phyloP scores from a whole-genome alignment of 2,113 vertebrate genomes.

The Grantiella picta region DNA sequence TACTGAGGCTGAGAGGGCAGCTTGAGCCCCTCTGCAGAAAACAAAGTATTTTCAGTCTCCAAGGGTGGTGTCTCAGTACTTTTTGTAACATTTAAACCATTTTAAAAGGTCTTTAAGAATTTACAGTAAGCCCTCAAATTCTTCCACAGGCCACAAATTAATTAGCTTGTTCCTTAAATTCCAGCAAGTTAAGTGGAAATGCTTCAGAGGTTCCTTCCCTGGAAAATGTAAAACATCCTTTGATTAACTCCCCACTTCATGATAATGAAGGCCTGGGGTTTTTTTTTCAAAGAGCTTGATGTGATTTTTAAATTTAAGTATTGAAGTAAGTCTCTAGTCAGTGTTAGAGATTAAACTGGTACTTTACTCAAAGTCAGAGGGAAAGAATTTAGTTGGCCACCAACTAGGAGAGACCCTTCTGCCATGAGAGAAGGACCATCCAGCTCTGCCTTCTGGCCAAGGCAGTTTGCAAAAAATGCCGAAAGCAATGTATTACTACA shows the following conservation, averaged over 20 bases:
- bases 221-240: conserved; percentile 20
- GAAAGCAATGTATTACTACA: background rate
- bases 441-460: background rate
- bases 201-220: background rate
- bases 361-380: background rate
- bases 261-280: background rate
- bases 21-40: background rate
- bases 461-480: background rate
- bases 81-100: background rate
- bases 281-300: background rate
- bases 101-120: conserved; percentile 25
- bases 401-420: background rate
- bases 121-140: conserved; percentile 3
- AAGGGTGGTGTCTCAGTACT: background rate
- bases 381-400: background rate
- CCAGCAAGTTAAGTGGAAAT: conserved; percentile 23
- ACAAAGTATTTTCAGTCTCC: background rate
- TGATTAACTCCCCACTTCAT: conserved; percentile 26
- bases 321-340: background rate
- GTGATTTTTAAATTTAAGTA: background rate
- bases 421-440: background rate
- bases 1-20: background rate
- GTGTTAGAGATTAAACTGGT: background rate
- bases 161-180: conserved; percentile 38
- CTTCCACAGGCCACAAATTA: conserved; percentile 39